Percentiles rank a stretch among this genome's conserved stretches.
Evolutionary conservation across 2,113 vertebrate species (phyloP).

Genomic region (Vanacampus margaritifer): DNA sequence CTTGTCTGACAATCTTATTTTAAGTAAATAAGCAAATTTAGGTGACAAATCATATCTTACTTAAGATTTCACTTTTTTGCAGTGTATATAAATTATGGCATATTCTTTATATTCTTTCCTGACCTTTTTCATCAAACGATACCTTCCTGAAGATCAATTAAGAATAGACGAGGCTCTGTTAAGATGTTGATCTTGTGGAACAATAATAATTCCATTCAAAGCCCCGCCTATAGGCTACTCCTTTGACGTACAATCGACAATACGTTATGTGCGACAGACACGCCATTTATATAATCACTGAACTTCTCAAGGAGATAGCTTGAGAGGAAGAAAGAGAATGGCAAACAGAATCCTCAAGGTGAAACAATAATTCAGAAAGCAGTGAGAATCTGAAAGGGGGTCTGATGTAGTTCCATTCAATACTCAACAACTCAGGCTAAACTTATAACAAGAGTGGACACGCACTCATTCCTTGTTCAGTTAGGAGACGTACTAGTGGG

Average conservation of each 20-base stretch:
- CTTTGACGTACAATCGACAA: too few relatives aligned
- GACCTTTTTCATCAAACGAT: slow-evolving; percentile 10
- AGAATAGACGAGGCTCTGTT: slow-evolving; percentile 22
- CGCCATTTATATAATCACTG: not conserved
- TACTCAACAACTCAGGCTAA: not conserved
- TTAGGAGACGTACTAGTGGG: slow-evolving; percentile 39
- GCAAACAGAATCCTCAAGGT: not conserved
- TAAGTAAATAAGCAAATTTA: too few relatives aligned
- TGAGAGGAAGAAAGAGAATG: not conserved
- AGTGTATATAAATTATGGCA: not conserved
- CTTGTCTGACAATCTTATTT: too few relatives aligned
- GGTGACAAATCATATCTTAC: too few relatives aligned
- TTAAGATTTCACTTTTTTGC: too few relatives aligned
- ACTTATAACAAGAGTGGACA: slow-evolving; percentile 24
- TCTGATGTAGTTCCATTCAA: not conserved
- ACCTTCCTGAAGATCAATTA: slow-evolving; percentile 51
- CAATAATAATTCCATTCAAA: not conserved
- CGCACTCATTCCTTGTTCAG: slow-evolving; percentile 32
- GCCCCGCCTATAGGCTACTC: too few relatives aligned
- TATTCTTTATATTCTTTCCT: not conserved
- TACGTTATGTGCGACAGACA: not conserved
- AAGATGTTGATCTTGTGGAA: not conserved
- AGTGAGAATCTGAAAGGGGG: not conserved
- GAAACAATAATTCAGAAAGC: not conserved
- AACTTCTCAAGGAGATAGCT: not conserved